Conservation (phyloP, 1,140 invertebrate genomes). For the Charaxes varanes region DNA sequence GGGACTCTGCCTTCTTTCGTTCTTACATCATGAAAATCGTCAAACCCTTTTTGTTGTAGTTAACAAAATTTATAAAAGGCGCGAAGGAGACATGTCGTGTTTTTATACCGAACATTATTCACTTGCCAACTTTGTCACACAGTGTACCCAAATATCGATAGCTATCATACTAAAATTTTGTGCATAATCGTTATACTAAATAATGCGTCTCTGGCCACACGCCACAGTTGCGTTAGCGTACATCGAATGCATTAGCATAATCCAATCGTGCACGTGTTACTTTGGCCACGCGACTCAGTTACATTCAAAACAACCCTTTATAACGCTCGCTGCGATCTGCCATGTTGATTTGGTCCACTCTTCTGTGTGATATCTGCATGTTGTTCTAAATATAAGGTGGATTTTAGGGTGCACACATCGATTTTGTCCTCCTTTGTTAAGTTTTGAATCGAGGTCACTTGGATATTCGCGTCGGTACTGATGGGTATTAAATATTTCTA, state of each 20-base stretch:
- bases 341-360: constrained; percentile 35
- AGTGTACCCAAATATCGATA: too few relatives aligned
- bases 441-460: constrained; percentile 1
- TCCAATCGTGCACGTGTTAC: constrained; percentile 40
- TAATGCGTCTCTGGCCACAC: constrained; percentile 3
- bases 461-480: too few relatives aligned
- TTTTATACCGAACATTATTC: too few relatives aligned
- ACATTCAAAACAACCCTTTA: constrained; percentile 33
- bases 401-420: constrained; percentile 17
- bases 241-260: constrained; percentile 50
- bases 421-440: background rate
- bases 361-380: constrained; percentile 29
- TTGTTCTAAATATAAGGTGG: constrained; percentile 22
- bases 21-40: too few relatives aligned
- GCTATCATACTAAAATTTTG: too few relatives aligned
- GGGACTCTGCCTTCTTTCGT: too few relatives aligned
- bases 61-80: too few relatives aligned
- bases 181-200: too few relatives aligned
- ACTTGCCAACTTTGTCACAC: too few relatives aligned
- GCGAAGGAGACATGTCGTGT: too few relatives aligned
- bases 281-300: constrained; percentile 26
- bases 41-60: too few relatives aligned
- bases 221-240: constrained; percentile 9
- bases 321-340: constrained; percentile 24
- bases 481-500: too few relatives aligned